Conservation (phyloP, 2,113 vertebrate species). For the Pao palembangensis region DNA sequence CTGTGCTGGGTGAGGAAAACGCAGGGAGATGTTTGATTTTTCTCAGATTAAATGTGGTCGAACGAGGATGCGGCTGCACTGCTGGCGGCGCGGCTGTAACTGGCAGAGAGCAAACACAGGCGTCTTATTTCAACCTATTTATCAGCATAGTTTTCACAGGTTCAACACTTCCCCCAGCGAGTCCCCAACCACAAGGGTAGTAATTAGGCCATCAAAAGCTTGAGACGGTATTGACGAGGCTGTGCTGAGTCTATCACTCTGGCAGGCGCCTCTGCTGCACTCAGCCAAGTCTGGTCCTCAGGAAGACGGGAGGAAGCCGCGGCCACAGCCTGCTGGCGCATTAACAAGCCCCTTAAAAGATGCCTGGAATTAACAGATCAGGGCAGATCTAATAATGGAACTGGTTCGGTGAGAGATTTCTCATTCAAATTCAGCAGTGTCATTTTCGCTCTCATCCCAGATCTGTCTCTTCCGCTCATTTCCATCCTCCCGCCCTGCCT, state of each 20-base stretch:
- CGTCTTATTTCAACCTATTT: conserved; percentile 31
- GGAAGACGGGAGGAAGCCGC: conserved; percentile 21
- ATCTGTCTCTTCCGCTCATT: conserved; percentile 23
- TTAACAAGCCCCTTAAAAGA: conserved; percentile 58
- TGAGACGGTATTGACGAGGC: conserved; percentile 64
- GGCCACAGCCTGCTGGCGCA: conserved; percentile 46
- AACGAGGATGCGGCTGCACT: too few species aligned
- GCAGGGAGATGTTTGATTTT: too few species aligned
- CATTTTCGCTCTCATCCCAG: conserved; percentile 28
- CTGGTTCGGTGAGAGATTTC: conserved; percentile 45
- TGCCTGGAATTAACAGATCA: conserved; percentile 66
- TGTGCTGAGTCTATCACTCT: conserved; percentile 63
- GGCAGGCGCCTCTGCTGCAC: conserved; percentile 45
- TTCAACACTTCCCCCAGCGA: conserved; percentile 31
- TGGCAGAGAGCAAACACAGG: conserved; percentile 12
- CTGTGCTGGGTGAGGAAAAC: too few species aligned
- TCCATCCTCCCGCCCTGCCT: conserved; percentile 17
- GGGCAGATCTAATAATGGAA: conserved; percentile 60
- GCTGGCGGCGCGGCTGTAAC: conserved; percentile 7
- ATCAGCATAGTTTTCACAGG: conserved; percentile 40
- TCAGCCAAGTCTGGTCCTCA: conserved; percentile 57
- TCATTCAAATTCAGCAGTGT: conserved; percentile 44
- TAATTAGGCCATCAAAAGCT: conserved; percentile 68
- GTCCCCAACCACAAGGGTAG: conserved; percentile 53
- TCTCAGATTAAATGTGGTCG: too few species aligned